Evolutionary conservation across 1,140 invertebrate species (phyloP).

Genomic region (Cherax destructor): DNA sequence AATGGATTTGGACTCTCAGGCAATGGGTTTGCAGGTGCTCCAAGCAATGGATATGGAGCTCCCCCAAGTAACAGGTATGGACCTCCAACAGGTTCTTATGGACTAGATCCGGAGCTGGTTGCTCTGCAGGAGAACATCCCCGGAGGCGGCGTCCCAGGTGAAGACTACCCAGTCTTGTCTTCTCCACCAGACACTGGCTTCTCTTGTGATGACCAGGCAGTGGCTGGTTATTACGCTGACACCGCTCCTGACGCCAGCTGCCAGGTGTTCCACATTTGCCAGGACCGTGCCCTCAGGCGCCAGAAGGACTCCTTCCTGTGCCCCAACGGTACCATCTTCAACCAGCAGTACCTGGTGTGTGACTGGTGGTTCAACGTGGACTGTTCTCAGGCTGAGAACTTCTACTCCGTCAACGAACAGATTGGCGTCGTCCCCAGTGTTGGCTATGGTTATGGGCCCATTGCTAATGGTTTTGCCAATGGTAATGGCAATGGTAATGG

Average conservation of each 20-base stretch:
- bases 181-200: slow-evolving; percentile 75
- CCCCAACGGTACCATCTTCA: slow-evolving; percentile 79
- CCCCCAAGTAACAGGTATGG: background rate
- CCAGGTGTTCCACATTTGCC: slow-evolving; percentile 79
- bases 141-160: slow-evolving; percentile 71
- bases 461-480: background rate
- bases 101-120: background rate
- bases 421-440: background rate
- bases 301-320: slow-evolving; percentile 76
- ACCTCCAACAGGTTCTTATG: background rate
- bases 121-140: slow-evolving; percentile 37
- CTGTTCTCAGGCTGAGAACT: slow-evolving; percentile 75
- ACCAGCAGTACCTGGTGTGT: slow-evolving; percentile 79
- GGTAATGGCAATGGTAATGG: background rate
- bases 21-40: slow-evolving; percentile 1
- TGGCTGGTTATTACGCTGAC: slow-evolving; percentile 72
- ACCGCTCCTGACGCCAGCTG: slow-evolving; percentile 74
- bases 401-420: slow-evolving; percentile 75
- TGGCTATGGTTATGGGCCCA: background rate
- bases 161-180: slow-evolving; percentile 73
- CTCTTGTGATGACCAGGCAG: slow-evolving; percentile 74
- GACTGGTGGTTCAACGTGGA: slow-evolving; percentile 80
- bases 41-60: slow-evolving; percentile 2
- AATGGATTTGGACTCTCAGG: slow-evolving; percentile 16
- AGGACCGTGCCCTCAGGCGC: slow-evolving; percentile 75